phyloP scores from a whole-genome alignment of 2,113 vertebrate genomes.

The Pyxicephalus adspersus region DNA sequence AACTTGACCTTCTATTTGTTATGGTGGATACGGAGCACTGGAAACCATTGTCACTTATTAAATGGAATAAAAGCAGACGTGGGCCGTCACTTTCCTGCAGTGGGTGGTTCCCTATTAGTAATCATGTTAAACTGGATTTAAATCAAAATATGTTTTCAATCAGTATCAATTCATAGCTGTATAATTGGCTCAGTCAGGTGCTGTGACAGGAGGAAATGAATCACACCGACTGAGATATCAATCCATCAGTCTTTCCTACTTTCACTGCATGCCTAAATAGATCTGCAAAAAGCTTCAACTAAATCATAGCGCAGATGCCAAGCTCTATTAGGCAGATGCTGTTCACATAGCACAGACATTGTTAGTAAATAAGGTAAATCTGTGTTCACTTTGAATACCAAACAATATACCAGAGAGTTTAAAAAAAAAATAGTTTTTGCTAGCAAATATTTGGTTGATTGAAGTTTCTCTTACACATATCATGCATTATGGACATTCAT shows the following conservation, averaged over 20 bases:
- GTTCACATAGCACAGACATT: neutral
- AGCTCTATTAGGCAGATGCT: neutral
- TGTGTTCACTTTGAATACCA: no score
- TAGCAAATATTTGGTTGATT: no score
- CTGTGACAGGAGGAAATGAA: slow-evolving; percentile 43
- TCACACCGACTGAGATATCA: slow-evolving; percentile 35
- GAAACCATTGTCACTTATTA: neutral
- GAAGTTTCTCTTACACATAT: no score
- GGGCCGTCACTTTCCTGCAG: neutral
- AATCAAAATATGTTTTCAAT: slow-evolving; percentile 43
- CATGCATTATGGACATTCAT: no score
- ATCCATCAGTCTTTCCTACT: slow-evolving; percentile 17
- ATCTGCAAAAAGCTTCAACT: neutral
- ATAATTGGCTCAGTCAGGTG: slow-evolving; percentile 39
- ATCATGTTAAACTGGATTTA: slow-evolving; percentile 41
- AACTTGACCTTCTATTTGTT: neutral
- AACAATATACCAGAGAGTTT: neutral
- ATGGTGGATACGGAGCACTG: neutral
- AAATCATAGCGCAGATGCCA: neutral
- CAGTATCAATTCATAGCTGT: slow-evolving; percentile 37
- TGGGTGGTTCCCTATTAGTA: slow-evolving; percentile 25
- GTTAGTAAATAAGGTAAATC: neutral
- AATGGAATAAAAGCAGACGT: neutral
- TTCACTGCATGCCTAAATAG: slow-evolving; percentile 17
- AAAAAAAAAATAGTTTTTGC: no score